Evolutionary conservation across 2,888 invertebrate genomes (phyloP), one percentile per base, ranked within the genome.

Genomic region (Spodoptera littoralis): DNA sequence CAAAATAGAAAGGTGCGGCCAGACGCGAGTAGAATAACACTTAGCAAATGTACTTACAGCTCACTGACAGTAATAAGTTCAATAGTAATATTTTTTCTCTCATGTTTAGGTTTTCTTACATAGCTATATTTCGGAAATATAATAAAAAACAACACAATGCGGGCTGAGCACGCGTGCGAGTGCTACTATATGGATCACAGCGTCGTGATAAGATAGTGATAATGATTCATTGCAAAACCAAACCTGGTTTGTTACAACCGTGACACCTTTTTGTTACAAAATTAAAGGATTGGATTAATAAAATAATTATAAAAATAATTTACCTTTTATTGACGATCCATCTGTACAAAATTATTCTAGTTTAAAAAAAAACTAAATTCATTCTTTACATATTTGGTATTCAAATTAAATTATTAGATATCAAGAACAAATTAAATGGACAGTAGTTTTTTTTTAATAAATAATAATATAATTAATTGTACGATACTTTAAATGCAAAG

Each of bases 181-280:
- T 81, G 82, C 75, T 77, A 81, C 81, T 85, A 83, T 84, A 78
- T 84, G 82, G 84, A 82, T 82, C 86, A 85, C 84, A 80, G 79
- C 64, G 73, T 68, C 61, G 47, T 72, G 91, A 92, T 92, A 91
- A 92, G 91, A 91, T 91, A 90, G 52, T 63, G 89, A 88, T 90
- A 88, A 77, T 85, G 84, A 86, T 79, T 87, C 86, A 88, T 84
- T 86, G 79, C 80, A 76, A 77, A 86, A 84, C 73, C 80, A 75
- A 79, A 18, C 18, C 18, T 18, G 18, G 18, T 18, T 18, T 18
- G 79, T 78, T 79, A 68, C 61, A 64, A 75, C 71, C 18, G 18
- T 18, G 65, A 61, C 65, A 53, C 46, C 47, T 56, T 24, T 57
- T 62, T 65, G 50, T 63, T 66, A 6, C 49, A 59, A 63, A 65